Evolutionary conservation across 1,140 invertebrate genomes (phyloP).

Genomic region (Anoplophora glabripennis): DNA sequence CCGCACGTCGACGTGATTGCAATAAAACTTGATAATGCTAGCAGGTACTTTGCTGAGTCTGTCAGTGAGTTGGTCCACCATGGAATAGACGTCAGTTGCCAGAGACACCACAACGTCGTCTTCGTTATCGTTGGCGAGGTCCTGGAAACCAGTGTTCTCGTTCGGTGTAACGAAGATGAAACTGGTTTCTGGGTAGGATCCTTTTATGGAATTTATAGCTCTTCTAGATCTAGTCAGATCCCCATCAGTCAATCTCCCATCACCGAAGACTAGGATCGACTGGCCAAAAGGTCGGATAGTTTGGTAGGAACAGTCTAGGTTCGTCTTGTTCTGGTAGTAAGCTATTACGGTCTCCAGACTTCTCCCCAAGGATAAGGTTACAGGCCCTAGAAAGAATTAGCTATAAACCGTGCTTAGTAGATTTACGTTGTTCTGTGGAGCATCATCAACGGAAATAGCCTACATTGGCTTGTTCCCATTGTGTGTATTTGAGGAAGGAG

Average conservation of each 20-base stretch:
- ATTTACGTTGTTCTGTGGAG: no score
- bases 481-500: no score
- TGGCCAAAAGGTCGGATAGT: slow-evolving; percentile 25
- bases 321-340: slow-evolving; percentile 33
- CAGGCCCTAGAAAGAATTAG: slow-evolving; percentile 37
- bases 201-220: slow-evolving; percentile 32
- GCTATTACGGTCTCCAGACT: slow-evolving; percentile 31
- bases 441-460: no score
- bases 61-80: slow-evolving; percentile 24
- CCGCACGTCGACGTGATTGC: slow-evolving; percentile 22
- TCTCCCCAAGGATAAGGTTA: slow-evolving; percentile 28
- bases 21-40: slow-evolving; percentile 38
- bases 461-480: no score
- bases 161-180: slow-evolving; percentile 32
- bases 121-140: slow-evolving; percentile 12
- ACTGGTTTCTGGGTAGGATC: slow-evolving; percentile 25
- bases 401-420: no score
- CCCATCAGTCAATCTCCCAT: slow-evolving; percentile 26
- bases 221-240: slow-evolving; percentile 21
- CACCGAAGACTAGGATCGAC: slow-evolving; percentile 32
- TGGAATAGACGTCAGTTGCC: slow-evolving; percentile 20
- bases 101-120: slow-evolving; percentile 30
- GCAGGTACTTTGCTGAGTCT: slow-evolving; percentile 32
- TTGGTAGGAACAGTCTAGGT: slow-evolving; percentile 25
- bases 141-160: slow-evolving; percentile 19